Evolutionary conservation across 1,140 invertebrate genomes (phyloP).

Genomic region (Nasonia giraulti): DNA sequence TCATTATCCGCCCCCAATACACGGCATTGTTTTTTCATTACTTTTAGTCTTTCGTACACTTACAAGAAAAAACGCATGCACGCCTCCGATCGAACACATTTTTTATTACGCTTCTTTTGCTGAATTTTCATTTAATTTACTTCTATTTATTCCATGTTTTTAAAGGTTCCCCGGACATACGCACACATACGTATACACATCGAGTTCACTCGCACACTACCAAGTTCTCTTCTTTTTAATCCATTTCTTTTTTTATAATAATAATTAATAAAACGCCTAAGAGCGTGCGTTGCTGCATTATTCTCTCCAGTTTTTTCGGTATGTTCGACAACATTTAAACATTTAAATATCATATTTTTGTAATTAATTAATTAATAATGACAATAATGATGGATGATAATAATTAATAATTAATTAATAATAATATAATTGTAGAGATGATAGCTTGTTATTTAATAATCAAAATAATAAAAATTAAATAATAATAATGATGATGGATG

Average conservation of each 20-base stretch:
- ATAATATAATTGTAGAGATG: slow-evolving; percentile 54
- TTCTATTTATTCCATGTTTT: slow-evolving; percentile 41
- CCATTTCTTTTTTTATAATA: slow-evolving; percentile 47
- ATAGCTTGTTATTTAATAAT: slow-evolving; percentile 50
- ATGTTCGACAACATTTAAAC: slow-evolving; percentile 65
- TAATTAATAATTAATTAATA: slow-evolving; percentile 65
- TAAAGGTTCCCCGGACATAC: slow-evolving; percentile 45
- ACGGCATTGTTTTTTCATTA: slow-evolving; percentile 58
- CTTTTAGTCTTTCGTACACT: slow-evolving; percentile 43
- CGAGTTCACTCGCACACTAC: slow-evolving; percentile 39
- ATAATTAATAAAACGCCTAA: slow-evolving; percentile 54
- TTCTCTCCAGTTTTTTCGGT: slow-evolving; percentile 50
- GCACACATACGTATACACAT: slow-evolving; percentile 37
- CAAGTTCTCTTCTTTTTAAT: slow-evolving; percentile 19
- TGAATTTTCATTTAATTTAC: slow-evolving; percentile 9
- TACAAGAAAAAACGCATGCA: slow-evolving; percentile 50
- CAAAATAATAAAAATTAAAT: slow-evolving; percentile 57
- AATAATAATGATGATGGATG: slow-evolving; percentile 58
- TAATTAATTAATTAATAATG: slow-evolving; percentile 67
- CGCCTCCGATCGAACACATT: slow-evolving; percentile 49
- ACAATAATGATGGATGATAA: slow-evolving; percentile 58
- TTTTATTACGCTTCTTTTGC: slow-evolving; percentile 28
- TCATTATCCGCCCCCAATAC: slow-evolving; percentile 66
- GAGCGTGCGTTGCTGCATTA: slow-evolving; percentile 50
- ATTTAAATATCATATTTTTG: slow-evolving; percentile 73